These are phyloP conservation scores for Catocala nupta DNA, from an alignment of 2,888 invertebrate species.

Conservation along the genomic window DNA sequence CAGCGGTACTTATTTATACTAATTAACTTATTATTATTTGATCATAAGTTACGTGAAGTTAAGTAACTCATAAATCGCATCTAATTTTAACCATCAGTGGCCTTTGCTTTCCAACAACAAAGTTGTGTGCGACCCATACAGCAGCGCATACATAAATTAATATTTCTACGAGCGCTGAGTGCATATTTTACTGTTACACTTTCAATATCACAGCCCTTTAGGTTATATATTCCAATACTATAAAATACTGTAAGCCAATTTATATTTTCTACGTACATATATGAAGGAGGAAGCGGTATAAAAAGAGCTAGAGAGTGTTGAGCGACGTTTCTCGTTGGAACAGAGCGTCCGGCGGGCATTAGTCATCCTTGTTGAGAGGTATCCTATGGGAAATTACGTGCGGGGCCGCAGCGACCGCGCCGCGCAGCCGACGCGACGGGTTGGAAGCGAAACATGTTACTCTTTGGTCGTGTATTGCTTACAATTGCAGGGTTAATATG, in stretches of 20 bases:
- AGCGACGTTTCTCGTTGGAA: conserved; percentile 49
- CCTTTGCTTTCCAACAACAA: no score
- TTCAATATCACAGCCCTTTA: not conserved
- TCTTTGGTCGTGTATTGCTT: conserved; percentile 33
- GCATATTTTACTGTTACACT: not conserved
- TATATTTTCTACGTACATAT: not conserved
- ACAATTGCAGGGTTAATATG: conserved; percentile 19
- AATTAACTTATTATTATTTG: no score
- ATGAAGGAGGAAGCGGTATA: conserved; percentile 13
- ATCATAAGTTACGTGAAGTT: no score
- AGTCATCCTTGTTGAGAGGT: conserved; percentile 81
- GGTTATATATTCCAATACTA: not conserved
- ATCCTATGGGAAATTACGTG: conserved; percentile 83
- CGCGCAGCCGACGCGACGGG: conserved; percentile 48
- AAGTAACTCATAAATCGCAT: no score
- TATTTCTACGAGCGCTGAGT: not conserved
- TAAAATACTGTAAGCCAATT: not conserved
- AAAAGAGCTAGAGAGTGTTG: conserved; percentile 43
- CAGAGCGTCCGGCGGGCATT: conserved; percentile 75
- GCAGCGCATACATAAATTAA: no score
- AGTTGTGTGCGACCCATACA: no score
- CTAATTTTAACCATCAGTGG: no score
- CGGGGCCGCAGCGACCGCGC: conserved; percentile 51
- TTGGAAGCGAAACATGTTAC: conserved; percentile 45
- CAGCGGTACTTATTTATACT: no score